A percentile compares a stretch with the other conserved stretches of the same genome.
phyloP scores from a whole-genome alignment of 2,113 vertebrate species.

The Vombatus ursinus region DNA sequence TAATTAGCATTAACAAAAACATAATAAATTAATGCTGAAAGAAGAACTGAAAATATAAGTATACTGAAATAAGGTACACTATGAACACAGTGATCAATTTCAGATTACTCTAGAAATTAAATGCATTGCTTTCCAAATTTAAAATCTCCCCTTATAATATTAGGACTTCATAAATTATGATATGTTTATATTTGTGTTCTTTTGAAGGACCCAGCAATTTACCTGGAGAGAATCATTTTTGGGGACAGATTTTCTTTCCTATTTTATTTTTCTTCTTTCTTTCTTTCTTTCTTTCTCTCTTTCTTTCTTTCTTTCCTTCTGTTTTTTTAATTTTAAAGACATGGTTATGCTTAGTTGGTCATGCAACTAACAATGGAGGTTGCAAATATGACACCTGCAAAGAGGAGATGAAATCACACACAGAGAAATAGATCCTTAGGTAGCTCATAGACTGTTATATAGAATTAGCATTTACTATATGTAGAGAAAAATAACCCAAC shows the following conservation, averaged over 20 bases:
- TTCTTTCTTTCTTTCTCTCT: not conserved
- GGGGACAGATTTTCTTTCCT: not conserved
- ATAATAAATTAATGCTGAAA: not conserved
- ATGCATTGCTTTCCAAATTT: not conserved
- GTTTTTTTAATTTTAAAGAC: not conserved
- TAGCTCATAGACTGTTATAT: not conserved
- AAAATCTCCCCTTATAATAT: not conserved
- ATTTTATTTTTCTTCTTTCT: not conserved
- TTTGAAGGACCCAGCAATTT: not conserved
- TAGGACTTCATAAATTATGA: not conserved
- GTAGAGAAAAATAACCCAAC: not conserved
- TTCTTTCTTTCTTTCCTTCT: not conserved
- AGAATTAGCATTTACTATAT: not conserved
- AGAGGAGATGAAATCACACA: not conserved
- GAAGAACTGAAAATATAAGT: not conserved
- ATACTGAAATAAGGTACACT: not conserved
- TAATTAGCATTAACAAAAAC: constrained; percentile 1
- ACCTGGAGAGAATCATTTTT: not conserved
- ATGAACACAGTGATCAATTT: not conserved
- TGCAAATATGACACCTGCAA: not conserved
- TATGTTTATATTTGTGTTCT: not conserved
- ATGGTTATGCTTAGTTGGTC: constrained; percentile 12
- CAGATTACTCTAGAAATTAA: not conserved
- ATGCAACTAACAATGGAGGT: not conserved
- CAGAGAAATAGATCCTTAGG: not conserved